Evolutionary conservation across 2,113 vertebrate genomes (phyloP), one percentile per base, ranked within the genome.

Genomic region (Rhagologus leucostigma): DNA sequence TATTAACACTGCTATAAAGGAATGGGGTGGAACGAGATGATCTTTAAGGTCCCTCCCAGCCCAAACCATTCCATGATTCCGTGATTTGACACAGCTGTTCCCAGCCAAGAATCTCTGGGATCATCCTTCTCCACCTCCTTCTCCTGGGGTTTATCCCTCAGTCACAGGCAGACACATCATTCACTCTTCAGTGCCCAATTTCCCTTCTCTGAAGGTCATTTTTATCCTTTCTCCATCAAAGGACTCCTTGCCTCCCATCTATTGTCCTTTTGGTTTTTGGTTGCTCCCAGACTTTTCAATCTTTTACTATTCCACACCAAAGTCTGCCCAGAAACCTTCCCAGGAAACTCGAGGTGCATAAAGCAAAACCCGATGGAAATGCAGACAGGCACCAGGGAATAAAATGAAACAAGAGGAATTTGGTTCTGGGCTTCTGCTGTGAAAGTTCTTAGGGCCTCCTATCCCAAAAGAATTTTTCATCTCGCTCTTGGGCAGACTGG

Each of bases 271-370:
- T 4, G 3, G 11, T 32, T 21, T 88, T 17, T 2, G 3, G 8
- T 59, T 70, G 20, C 27, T 93, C 35, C 3, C 21, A 39, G 16
- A 24, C 35, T 68, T 70, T 77, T 46, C 33, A 16, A 3, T 20
- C 35, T 50, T 69, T 76, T 53, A 35, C 5, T 42, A 1, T 50
- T 63, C 79, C 56, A 23, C 30, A 39, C 29, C 6, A 1, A 76
- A 9, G 0, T 30, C 15, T 57, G 7, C 21, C 24, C 68, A 78
- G 37, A 65, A 77, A n/a, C 18, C 32, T 50, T 37, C 37, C 53
- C n/a, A 56, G 47, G 50, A 73, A 77, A 62, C 32, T 57, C 50
- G 35, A 3, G 0, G 0, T 30, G n/a, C 60, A 4, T 4, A 26
- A 35, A 63, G 30, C 20, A 49, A 56, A 87, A 53, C 29, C 6